Conservation (phyloP, 2,797 vertebrate species). For the Mycteria americana region DNA sequence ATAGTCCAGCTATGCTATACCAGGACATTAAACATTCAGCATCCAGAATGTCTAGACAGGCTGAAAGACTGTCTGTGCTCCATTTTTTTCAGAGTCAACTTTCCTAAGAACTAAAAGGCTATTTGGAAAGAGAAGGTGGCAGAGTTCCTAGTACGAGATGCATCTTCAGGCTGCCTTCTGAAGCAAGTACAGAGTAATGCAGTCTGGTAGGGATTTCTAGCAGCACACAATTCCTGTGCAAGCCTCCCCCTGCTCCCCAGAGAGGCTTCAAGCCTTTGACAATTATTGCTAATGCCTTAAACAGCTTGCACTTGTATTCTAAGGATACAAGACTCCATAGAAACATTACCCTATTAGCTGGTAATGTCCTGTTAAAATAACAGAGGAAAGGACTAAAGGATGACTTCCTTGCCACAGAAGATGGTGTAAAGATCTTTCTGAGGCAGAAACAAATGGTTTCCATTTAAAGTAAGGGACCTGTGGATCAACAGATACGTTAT, state of each 20-base stretch:
- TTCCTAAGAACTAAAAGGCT: background rate
- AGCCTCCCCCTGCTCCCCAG: background rate
- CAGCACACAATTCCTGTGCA: background rate
- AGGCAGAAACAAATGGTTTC: background rate
- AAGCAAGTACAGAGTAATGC: background rate
- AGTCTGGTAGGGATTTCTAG: background rate
- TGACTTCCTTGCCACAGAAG: background rate
- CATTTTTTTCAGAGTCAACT: background rate
- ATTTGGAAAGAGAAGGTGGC: slow-evolving; percentile 14
- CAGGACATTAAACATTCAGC: slow-evolving; percentile 11
- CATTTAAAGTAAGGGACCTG: background rate
- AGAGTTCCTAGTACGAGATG: background rate
- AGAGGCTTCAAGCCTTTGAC: background rate
- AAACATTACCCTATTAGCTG: background rate
- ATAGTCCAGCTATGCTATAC: background rate
- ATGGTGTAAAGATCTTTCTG: background rate
- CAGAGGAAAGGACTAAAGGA: background rate
- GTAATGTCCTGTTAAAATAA: background rate
- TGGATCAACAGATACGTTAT: background rate
- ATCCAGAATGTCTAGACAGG: slow-evolving; percentile 51
- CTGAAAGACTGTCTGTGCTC: slow-evolving; percentile 20
- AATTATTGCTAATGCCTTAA: slow-evolving; percentile 5
- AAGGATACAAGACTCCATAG: background rate
- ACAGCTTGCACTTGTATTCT: background rate
- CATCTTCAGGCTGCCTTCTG: background rate